These are phyloP conservation scores for Drosophila funebris DNA, from an alignment of 1,140 invertebrate genomes.

Conservation along the genomic window DNA sequence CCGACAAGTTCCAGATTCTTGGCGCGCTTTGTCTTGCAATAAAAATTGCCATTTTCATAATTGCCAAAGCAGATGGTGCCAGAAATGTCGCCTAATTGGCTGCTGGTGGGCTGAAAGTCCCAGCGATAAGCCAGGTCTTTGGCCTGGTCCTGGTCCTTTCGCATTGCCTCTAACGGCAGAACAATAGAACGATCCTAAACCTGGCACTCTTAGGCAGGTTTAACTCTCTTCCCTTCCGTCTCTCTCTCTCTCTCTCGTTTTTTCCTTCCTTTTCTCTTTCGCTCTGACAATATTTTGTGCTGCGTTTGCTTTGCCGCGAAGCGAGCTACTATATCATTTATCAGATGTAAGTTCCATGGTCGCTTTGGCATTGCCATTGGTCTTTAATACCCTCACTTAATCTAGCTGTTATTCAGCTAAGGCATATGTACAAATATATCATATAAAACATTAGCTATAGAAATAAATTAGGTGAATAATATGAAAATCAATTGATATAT, in stretches of 20 bases:
- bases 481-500: too few relatives aligned
- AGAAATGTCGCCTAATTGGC: constrained; percentile 82
- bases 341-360: constrained; percentile 75
- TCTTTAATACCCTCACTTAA: constrained; percentile 21
- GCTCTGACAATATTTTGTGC: constrained; percentile 67
- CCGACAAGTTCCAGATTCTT: constrained; percentile 37
- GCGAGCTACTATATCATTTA: constrained; percentile 75
- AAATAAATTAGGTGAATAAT: too few relatives aligned
- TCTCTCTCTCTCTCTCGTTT: neutral
- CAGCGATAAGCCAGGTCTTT: constrained; percentile 54
- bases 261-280: neutral
- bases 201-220: neutral
- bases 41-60: constrained; percentile 82
- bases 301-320: constrained; percentile 47
- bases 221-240: neutral
- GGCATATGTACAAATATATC: too few relatives aligned
- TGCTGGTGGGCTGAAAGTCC: constrained; percentile 26
- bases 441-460: too few relatives aligned
- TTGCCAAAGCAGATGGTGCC: constrained; percentile 75
- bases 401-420: neutral
- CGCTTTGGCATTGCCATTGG: constrained; percentile 63
- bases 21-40: constrained; percentile 62
- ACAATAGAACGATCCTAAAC: constrained; percentile 52
- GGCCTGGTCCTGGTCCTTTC: neutral
- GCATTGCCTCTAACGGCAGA: constrained; percentile 41